These are phyloP conservation scores for Mormyrops attenuatus DNA, from an alignment of 2,797 vertebrate genomes.

Conservation along the genomic window DNA sequence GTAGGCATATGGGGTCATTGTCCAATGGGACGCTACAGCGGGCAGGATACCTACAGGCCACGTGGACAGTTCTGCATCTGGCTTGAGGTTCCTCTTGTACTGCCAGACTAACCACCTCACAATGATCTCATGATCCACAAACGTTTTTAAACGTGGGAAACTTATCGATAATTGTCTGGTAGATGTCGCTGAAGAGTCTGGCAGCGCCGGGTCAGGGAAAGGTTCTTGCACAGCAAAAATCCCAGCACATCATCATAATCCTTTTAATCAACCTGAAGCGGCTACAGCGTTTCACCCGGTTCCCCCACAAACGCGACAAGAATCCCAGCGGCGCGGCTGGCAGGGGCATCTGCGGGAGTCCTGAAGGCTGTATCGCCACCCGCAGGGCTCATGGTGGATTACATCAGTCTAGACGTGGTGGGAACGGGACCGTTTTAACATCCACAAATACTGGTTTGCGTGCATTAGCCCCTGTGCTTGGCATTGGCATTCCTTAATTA, in stretches of 20 bases:
- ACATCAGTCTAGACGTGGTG: not conserved
- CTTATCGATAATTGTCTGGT: not conserved
- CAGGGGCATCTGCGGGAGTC: too few relatives aligned
- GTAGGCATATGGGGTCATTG: constrained; percentile 12
- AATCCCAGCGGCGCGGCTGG: not conserved
- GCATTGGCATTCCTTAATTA: not conserved
- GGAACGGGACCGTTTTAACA: not conserved
- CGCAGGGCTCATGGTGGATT: not conserved
- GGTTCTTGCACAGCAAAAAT: not conserved
- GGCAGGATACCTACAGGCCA: not conserved
- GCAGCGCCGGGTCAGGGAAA: not conserved
- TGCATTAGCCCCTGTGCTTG: not conserved
- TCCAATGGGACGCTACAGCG: not conserved
- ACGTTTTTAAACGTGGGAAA: not conserved
- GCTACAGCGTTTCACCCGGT: not conserved
- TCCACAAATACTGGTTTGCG: not conserved
- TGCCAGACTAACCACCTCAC: not conserved
- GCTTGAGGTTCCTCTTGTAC: not conserved
- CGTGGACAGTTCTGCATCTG: not conserved
- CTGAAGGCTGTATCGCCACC: not conserved
- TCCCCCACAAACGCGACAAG: not conserved
- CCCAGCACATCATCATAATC: not conserved
- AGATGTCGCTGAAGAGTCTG: not conserved
- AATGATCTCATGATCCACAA: not conserved
- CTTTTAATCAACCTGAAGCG: not conserved